Conservation (phyloP, 2,113 vertebrate species). For the Grammomys dolichurus region DNA sequence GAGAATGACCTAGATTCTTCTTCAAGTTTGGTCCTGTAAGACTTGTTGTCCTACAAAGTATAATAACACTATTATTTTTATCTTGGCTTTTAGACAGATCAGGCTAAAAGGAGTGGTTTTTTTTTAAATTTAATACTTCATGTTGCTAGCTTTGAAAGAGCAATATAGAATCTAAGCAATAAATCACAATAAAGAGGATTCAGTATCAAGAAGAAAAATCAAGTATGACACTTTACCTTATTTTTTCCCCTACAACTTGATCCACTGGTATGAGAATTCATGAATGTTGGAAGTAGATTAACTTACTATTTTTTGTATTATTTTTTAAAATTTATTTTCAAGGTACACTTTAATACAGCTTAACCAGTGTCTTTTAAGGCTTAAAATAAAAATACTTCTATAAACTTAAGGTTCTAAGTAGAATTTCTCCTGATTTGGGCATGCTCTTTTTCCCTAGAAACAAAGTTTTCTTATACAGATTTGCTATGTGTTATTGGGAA, state of each 20-base stretch:
- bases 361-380: neutral
- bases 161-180: constrained; percentile 12
- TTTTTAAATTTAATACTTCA: neutral
- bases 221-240: neutral
- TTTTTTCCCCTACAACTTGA: neutral
- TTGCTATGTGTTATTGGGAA: neutral
- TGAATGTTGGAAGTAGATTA: constrained; percentile 28
- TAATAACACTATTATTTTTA: constrained; percentile 65
- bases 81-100: constrained; percentile 51
- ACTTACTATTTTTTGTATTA: neutral
- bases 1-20: constrained; percentile 71
- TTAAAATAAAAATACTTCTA: constrained; percentile 8
- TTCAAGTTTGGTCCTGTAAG: constrained; percentile 72
- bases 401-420: neutral
- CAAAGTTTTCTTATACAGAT: neutral
- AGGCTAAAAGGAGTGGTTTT: neutral
- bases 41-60: neutral
- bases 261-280: neutral
- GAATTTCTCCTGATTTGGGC: neutral
- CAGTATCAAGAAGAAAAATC: neutral
- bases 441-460: neutral
- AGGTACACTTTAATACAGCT: neutral
- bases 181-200: neutral
- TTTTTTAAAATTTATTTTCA: neutral
- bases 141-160: constrained; percentile 1